phyloP scores from a whole-genome alignment of 1,140 invertebrate species.

The Idris sp. region DNA sequence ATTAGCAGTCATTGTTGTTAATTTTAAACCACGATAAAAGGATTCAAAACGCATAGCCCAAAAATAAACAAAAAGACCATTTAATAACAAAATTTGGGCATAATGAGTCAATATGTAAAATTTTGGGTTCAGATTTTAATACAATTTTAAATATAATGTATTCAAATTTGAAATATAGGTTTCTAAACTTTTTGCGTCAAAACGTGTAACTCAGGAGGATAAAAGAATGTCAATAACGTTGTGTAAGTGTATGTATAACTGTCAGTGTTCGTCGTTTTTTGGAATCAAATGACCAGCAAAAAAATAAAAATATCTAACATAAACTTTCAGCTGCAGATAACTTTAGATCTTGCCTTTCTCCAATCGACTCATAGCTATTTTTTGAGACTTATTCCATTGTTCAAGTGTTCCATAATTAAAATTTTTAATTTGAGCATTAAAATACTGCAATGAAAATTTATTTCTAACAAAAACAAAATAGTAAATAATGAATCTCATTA shows the following conservation, averaged over 20 bases:
- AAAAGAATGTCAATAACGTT: background rate
- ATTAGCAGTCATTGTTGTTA: conserved; percentile 1
- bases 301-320: conserved; percentile 30
- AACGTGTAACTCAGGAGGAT: background rate
- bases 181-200: background rate
- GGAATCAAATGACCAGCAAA: conserved; percentile 12
- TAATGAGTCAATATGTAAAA: conserved; percentile 22
- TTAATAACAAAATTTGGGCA: conserved; percentile 3
- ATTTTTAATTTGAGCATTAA: too few relatives aligned
- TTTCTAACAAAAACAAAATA: too few relatives aligned
- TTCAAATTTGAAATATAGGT: background rate
- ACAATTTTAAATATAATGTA: conserved; percentile 11
- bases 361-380: too few relatives aligned
- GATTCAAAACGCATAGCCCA: conserved; percentile 3
- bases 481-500: too few relatives aligned
- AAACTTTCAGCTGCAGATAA: conserved; percentile 19
- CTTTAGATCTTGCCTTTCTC: conserved; percentile 5
- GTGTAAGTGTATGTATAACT: background rate
- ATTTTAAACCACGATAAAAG: background rate
- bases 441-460: too few relatives aligned
- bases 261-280: background rate
- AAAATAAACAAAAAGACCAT: conserved; percentile 14
- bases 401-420: too few relatives aligned
- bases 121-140: conserved; percentile 18
- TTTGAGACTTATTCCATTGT: too few relatives aligned